Evolutionary conservation across 2,888 invertebrate species (phyloP), one percentile per base, ranked within the genome.

Genomic region (Dexiosoma caninum): DNA sequence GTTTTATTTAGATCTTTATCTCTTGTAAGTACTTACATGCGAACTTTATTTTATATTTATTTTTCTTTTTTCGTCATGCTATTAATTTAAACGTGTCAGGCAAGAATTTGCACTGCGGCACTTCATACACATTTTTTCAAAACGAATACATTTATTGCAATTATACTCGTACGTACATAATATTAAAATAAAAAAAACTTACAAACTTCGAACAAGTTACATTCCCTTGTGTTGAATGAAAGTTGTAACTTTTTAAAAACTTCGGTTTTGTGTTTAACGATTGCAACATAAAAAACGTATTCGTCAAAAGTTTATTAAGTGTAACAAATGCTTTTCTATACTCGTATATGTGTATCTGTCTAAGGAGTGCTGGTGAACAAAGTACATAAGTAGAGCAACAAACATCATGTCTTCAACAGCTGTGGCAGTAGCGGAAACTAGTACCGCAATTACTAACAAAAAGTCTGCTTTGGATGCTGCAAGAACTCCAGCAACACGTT

Each of bases 1-100:
- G 9, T 71, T 71, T 53, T 66, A 9, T 21, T 40, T 49, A 66
- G 74, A 75, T 75, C 59, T 59, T 27, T 75, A 75, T 75, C 66
- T 59, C 66, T 10, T 2, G 4, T 40, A 14, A 30, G 21, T 30
- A 44, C 49, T 16, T 37, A 19, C 9, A 10, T 35, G 14, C 9
- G 51, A 44, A 16, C 55, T 16, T 16, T 7, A 64, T 60, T 71
- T 21, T 8, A 16, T n/a, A n/a, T n/a, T n/a, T n/a, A n/a, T n/a
- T n/a, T n/a, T 42, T 5, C 10, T 53, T 42, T 32, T 32, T 51
- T 60, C 40, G 6, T 27, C 6, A 69, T 23, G 30, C 49, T 37
- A 23, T 21, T 16, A 44, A 62, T 76, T 53, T 46, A 10, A 62
- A 53, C 46, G 16, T 53, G 70, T 64, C 77, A 77, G 70, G 77